Evolutionary conservation across 2,797 vertebrate genomes (phyloP), one percentile per base, ranked within the genome.

Genomic region (Myripristis jacobus): DNA sequence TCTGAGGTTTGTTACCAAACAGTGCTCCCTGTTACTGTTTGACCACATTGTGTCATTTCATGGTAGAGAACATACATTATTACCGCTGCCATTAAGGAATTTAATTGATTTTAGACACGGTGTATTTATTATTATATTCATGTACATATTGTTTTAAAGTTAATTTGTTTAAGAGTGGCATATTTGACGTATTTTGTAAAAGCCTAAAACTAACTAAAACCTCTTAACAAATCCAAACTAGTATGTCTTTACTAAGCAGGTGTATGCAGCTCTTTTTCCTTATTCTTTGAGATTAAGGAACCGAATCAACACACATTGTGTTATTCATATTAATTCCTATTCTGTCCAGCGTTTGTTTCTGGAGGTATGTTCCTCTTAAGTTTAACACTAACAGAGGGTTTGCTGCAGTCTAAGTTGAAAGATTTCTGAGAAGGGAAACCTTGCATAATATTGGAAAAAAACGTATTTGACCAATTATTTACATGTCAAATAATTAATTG

Each of bases 141-240:
- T 92, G 88, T 91, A 91, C 77, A 92, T 88, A 89, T 25, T 73
- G 57, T 88, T 79, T 69, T 88, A 57, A 63, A 77, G 66, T 80
- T 56, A 4, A 63, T 76, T 67, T 81, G 81, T 87, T 75, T 52
- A 18, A 78, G 47, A 4, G 66, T 82, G 76, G 76, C 59, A 87
- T 70, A 53, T 76, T 77, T 80, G 67, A 79, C 38, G 68, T 80
- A 71, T 89, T 87, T 85, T 87, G 44, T 89, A 82, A 89, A 31
- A 85, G 81, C 29, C 79, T 68, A 65, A 75, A 83, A 82, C 52
- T 7, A 89, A 85, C 81, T 80, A 85, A 85, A 88, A 79, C 85
- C 80, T 92, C 89, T 92, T 92, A 92, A 93, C 77, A 77, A 47
- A 82, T 85, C 88, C 83, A 87, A 88, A 84, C 87, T 84, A 88